Conservation (phyloP, 2,888 invertebrate species). For the Tortrix viridana region DNA sequence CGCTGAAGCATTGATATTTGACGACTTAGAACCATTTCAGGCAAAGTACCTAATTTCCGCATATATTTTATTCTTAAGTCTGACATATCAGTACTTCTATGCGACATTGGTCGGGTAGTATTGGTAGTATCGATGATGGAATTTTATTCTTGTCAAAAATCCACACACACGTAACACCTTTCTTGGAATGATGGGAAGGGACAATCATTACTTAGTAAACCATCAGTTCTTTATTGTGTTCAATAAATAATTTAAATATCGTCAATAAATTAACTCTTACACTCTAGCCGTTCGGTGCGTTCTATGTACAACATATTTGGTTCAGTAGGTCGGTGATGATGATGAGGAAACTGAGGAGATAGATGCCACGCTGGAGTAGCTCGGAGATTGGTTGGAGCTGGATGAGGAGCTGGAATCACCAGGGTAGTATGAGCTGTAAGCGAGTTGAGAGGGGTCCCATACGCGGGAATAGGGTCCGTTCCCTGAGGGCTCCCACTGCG, state of each 20-base stretch:
- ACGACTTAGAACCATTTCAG: no score
- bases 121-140: neutral
- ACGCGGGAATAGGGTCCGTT: slow-evolving; percentile 91
- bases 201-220: slow-evolving; percentile 50
- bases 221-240: slow-evolving; percentile 74
- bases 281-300: slow-evolving; percentile 70
- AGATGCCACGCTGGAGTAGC: slow-evolving; percentile 78
- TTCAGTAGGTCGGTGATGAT: slow-evolving; percentile 63
- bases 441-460: slow-evolving; percentile 89
- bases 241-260: slow-evolving; percentile 80
- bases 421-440: slow-evolving; percentile 89
- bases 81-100: no score
- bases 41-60: no score
- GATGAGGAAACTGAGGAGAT: slow-evolving; percentile 64
- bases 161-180: neutral
- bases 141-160: neutral
- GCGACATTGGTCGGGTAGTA: neutral
- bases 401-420: slow-evolving; percentile 84
- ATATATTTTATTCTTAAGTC: no score
- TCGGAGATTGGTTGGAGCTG: slow-evolving; percentile 81
- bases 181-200: neutral
- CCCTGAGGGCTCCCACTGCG: slow-evolving; percentile 88
- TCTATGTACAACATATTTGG: slow-evolving; percentile 61
- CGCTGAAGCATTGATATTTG: no score
- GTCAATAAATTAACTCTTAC: slow-evolving; percentile 76